Evolutionary conservation across 2,888 invertebrate genomes (phyloP), one percentile per base, ranked within the genome.

Genomic region (Amorpha juglandis): DNA sequence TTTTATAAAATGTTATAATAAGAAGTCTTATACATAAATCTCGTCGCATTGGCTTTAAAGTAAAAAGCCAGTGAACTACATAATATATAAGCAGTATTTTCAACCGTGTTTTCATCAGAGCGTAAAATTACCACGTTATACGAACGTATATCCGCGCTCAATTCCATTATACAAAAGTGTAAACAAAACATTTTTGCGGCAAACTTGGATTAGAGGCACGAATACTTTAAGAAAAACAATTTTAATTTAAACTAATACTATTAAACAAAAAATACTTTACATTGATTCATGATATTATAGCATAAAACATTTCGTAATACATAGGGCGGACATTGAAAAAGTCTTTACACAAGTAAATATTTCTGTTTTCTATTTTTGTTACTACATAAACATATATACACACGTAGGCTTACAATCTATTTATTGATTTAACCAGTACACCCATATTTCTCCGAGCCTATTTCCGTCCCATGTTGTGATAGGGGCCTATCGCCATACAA

Each of bases 81-180:
- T 38, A 42, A 42, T 19, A 58, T 19, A 42, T 19, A 38, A 42
- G 19, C 12, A 38, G 38, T 19, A 12, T 19, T 58, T 35, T 55
- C n/a, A 38, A 16, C 38, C 38, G 55, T 35, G 55, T 55, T 55
- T 58, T 42, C 58, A 58, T 58, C 19, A 58, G 58, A 58, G 58
- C 58, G 58, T 42, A 11, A 58, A 19, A 58, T 38, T 38, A 55
- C 55, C 38, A 16, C 55, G 38, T 38, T 58, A 58, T 4, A 19
- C 19, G 12, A 58, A 58, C 35, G 16, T 16, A 11, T 55, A 55
- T 16, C 35, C 16, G 35, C 35, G 55, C 16, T 38, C n/a, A 53
- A n/a, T 53, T 55, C 35, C 38, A 6, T 55, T 16, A 35, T 6
- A 19, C 55, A 55, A 19, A 55, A 11, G n/a, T 55, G 16, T 38